Evolutionary conservation across 2,113 vertebrate genomes (phyloP).

Genomic region (Aramus guarauna): DNA sequence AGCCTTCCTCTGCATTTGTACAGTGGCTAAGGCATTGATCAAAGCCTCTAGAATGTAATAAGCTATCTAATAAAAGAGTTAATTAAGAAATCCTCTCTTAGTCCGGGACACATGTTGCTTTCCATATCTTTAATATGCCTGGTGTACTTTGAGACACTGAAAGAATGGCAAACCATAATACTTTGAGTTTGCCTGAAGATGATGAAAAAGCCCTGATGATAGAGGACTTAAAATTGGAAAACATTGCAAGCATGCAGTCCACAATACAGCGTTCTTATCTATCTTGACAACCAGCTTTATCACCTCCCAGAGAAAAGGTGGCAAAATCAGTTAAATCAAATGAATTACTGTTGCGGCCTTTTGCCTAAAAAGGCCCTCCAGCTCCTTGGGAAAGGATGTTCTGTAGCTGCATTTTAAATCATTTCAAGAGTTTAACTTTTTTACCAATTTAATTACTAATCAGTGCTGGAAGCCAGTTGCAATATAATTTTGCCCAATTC

Average conservation of each 20-base stretch:
- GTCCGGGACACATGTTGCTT: neutral
- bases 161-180: neutral
- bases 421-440: neutral
- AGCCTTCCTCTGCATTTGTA: neutral
- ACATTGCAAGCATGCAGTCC: neutral
- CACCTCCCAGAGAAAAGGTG: neutral
- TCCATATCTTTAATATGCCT: neutral
- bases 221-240: neutral
- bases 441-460: neutral
- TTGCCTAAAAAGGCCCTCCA: neutral
- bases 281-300: neutral
- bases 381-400: neutral
- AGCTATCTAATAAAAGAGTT: neutral
- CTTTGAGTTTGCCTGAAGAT: neutral
- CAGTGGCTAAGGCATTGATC: neutral
- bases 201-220: neutral
- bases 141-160: neutral
- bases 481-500: neutral
- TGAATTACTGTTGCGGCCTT: neutral
- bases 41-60: neutral
- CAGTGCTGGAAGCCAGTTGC: neutral
- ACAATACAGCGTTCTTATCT: neutral
- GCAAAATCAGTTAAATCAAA: constrained; percentile 16
- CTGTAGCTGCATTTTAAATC: neutral
- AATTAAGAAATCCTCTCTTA: neutral